A percentile compares a stretch with the other conserved stretches of the same genome.
Evolutionary conservation across 1,140 invertebrate species (phyloP).

Genomic region (Caenorhabditis tropicalis): DNA sequence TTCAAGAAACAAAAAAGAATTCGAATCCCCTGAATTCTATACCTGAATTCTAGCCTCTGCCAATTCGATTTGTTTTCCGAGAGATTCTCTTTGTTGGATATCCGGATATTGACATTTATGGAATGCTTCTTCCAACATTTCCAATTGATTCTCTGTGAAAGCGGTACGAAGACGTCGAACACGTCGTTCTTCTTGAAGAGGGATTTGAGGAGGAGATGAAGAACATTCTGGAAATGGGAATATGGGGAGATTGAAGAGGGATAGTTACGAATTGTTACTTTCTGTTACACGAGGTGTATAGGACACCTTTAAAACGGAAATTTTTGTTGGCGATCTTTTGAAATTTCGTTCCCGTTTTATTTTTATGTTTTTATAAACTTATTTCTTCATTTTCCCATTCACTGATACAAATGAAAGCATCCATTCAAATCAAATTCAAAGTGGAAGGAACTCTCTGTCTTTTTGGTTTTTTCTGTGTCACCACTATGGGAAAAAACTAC

Average conservation of each 20-base stretch:
- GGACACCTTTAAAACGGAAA: not conserved
- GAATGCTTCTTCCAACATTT: slow-evolving; percentile 27
- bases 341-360: no score
- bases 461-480: no score
- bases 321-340: no score
- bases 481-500: no score
- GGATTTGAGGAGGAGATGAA: not conserved
- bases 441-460: no score
- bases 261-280: not conserved
- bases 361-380: no score
- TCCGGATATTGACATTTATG: slow-evolving; percentile 11
- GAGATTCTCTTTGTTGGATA: slow-evolving; percentile 3
- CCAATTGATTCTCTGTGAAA: slow-evolving; percentile 1
- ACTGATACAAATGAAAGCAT: no score
- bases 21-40: not conserved
- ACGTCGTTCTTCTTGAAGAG: not conserved
- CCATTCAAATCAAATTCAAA: no score
- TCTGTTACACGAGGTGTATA: not conserved
- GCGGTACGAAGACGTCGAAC: not conserved
- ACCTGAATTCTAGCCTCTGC: slow-evolving; percentile 25
- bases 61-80: not conserved
- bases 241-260: not conserved
- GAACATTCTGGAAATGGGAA: not conserved
- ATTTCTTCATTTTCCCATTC: no score
- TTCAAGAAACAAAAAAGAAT: not conserved